These are phyloP conservation scores for Chymomyza amoena DNA, from an alignment of 2,888 invertebrate species.

Conservation along the genomic window DNA sequence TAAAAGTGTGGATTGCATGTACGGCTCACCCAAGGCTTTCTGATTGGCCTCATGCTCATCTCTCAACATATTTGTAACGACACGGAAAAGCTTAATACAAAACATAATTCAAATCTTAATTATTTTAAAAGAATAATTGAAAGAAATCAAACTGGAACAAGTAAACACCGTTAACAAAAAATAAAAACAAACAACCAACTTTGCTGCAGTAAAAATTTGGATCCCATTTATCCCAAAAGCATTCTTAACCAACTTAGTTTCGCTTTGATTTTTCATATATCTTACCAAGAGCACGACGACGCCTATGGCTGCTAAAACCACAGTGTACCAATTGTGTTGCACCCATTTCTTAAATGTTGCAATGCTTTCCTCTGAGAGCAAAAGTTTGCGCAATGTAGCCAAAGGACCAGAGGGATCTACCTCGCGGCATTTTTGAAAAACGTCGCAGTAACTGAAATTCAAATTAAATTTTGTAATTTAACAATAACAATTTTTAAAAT, in stretches of 20 bases:
- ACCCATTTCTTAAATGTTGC: conserved; percentile 93
- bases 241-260: not conserved
- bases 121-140: conserved; percentile 3
- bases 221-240: not conserved
- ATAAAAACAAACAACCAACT: no score
- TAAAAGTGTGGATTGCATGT: conserved; percentile 14
- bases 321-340: conserved; percentile 94
- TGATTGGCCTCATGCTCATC: conserved; percentile 69
- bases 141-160: not conserved
- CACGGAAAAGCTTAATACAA: conserved; percentile 61
- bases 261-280: conserved; percentile 49
- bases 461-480: not conserved
- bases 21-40: conserved; percentile 45
- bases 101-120: conserved; percentile 30
- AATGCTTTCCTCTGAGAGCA: conserved; percentile 93
- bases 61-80: conserved; percentile 65
- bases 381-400: conserved; percentile 90
- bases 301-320: conserved; percentile 86
- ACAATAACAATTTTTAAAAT: not conserved
- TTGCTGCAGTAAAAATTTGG: no score
- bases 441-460: conserved; percentile 82
- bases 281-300: conserved; percentile 90
- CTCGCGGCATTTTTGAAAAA: conserved; percentile 89
- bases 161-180: not conserved
- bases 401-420: conserved; percentile 96